phyloP scores from a whole-genome alignment of 2,797 vertebrate species.

The Hydrocynus forskahlii region DNA sequence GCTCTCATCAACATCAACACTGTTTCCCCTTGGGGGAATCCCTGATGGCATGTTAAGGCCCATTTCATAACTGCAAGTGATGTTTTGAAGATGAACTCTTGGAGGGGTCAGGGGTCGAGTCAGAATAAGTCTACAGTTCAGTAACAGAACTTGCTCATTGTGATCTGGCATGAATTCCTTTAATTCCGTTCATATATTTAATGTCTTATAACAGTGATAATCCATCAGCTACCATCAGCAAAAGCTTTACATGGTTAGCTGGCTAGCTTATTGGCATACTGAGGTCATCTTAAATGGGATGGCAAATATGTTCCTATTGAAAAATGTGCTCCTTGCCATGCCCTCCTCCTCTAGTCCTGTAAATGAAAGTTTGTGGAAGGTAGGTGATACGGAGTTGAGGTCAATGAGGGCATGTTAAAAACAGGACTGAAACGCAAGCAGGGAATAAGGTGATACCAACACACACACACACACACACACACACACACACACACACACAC shows the following conservation, averaged over 20 bases:
- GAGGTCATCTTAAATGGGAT: too few species aligned
- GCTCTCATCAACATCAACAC: not conserved
- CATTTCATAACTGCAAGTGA: not conserved
- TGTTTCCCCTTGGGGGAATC: not conserved
- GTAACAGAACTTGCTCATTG: not conserved
- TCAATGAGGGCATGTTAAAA: not conserved
- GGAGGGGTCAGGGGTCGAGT: not conserved
- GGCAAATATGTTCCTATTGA: not conserved
- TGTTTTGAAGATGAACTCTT: not conserved
- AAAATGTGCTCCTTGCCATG: not conserved
- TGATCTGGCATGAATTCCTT: not conserved
- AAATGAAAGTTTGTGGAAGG: not conserved
- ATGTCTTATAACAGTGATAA: too few species aligned
- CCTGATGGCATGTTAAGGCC: not conserved
- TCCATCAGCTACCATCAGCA: too few species aligned
- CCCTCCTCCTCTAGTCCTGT: not conserved
- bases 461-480: constrained; percentile 15
- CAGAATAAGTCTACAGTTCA: not conserved
- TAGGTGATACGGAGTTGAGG: not conserved
- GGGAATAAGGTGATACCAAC: not conserved
- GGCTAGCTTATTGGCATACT: too few species aligned
- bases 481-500: not conserved
- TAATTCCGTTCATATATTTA: too few species aligned
- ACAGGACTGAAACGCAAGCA: not conserved
- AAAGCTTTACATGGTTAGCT: too few species aligned